Evolutionary conservation across 2,888 invertebrate genomes (phyloP).

Genomic region (Thalpophila matura): DNA sequence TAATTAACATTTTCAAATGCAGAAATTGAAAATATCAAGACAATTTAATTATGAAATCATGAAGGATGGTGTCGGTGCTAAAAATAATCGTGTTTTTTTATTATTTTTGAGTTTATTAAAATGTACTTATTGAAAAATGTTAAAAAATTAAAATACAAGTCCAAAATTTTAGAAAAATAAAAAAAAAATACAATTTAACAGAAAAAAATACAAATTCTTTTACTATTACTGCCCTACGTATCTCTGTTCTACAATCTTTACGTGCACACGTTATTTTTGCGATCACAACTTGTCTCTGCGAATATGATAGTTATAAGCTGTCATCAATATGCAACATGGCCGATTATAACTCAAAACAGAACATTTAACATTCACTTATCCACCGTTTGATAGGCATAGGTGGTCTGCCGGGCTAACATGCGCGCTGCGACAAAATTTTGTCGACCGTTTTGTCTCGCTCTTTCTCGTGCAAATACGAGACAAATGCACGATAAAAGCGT

Average conservation of each 20-base stretch:
- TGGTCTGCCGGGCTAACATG: too few relatives aligned
- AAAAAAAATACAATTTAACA: too few relatives aligned
- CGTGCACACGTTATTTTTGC: constrained; percentile 48
- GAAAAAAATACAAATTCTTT: not conserved
- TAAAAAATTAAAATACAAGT: not conserved
- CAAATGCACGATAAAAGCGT: too few relatives aligned
- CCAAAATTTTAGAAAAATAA: not conserved
- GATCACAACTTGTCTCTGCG: constrained; percentile 39
- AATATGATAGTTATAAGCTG: constrained; percentile 33
- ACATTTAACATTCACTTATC: constrained; percentile 30
- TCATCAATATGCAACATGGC: constrained; percentile 46
- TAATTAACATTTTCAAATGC: too few relatives aligned
- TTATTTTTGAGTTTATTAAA: too few relatives aligned
- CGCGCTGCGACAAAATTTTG: too few relatives aligned
- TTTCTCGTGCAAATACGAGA: too few relatives aligned
- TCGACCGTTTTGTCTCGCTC: too few relatives aligned
- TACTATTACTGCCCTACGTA: not conserved
- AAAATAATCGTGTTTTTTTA: too few relatives aligned
- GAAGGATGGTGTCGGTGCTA: too few relatives aligned
- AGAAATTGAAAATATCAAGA: too few relatives aligned
- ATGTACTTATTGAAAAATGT: not conserved
- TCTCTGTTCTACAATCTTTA: constrained; percentile 26
- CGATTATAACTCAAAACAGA: constrained; percentile 43
- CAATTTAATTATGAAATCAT: too few relatives aligned
- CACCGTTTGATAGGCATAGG: constrained; percentile 23